These are phyloP conservation scores for Tenthredo livida DNA, from an alignment of 2,888 invertebrate genomes.

Conservation along the genomic window DNA sequence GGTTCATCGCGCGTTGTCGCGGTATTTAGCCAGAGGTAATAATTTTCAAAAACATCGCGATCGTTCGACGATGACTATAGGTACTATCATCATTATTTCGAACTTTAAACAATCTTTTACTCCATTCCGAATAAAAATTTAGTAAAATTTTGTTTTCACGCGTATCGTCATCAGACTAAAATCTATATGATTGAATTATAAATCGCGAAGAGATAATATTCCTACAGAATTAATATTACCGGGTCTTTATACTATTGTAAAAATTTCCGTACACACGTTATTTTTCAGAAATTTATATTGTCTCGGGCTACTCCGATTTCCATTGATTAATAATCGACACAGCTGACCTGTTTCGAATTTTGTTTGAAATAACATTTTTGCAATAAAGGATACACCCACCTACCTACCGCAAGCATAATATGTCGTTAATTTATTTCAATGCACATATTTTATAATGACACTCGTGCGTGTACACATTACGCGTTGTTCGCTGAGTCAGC, in stretches of 20 bases:
- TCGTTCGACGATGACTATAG: neutral
- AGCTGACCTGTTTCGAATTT: neutral
- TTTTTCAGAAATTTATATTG: neutral
- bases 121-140: neutral
- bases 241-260: neutral
- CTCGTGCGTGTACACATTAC: neutral
- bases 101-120: neutral
- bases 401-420: neutral
- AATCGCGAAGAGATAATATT: too few species aligned
- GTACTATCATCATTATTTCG: neutral
- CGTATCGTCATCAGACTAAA: too few species aligned
- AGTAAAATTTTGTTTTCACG: too few species aligned
- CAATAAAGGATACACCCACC: neutral
- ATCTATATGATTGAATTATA: too few species aligned
- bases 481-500: slow-evolving; percentile 38
- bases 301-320: neutral
- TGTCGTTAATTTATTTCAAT: neutral
- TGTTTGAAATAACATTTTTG: neutral
- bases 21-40: neutral
- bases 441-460: neutral
- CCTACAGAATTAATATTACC: too few species aligned
- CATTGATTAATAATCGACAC: neutral
- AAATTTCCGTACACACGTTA: neutral
- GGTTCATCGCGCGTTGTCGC: neutral
- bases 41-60: neutral